These are phyloP conservation scores for Gymnoscopelus microlampas DNA, from an alignment of 2,797 vertebrate species.

Conservation along the genomic window DNA sequence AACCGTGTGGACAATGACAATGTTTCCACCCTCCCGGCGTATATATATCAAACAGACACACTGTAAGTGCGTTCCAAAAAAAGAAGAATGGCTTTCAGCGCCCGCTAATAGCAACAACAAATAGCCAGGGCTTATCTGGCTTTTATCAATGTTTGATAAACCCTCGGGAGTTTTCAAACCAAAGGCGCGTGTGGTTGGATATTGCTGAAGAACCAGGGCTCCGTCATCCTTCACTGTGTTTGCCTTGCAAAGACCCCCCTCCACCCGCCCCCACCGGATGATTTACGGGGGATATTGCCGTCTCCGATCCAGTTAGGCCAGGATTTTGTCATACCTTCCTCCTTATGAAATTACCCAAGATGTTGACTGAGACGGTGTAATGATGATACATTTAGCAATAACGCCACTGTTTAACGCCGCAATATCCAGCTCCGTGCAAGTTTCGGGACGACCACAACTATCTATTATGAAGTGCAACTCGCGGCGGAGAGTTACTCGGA, in stretches of 20 bases:
- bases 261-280: slow-evolving; percentile 30
- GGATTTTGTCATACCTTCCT: slow-evolving; percentile 55
- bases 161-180: slow-evolving; percentile 78
- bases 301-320: slow-evolving; percentile 54
- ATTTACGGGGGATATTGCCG: slow-evolving; percentile 65
- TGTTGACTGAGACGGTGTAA: slow-evolving; percentile 60
- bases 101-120: slow-evolving; percentile 82
- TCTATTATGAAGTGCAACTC: slow-evolving; percentile 39
- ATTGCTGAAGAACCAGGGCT: slow-evolving; percentile 51
- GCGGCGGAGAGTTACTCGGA: slow-evolving; percentile 17
- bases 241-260: slow-evolving; percentile 51
- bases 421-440: slow-evolving; percentile 38
- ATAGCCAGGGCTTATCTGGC: slow-evolving; percentile 84
- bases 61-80: slow-evolving; percentile 30
- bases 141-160: slow-evolving; percentile 91
- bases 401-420: slow-evolving; percentile 41
- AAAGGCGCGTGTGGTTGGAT: slow-evolving; percentile 70
- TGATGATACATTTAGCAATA: slow-evolving; percentile 69
- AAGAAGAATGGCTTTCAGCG: slow-evolving; percentile 72
- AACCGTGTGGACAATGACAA: not conserved
- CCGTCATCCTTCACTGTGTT: slow-evolving; percentile 64
- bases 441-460: slow-evolving; percentile 19
- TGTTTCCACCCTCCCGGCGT: slow-evolving; percentile 20
- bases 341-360: slow-evolving; percentile 57
- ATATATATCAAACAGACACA: slow-evolving; percentile 25